These are phyloP conservation scores for Phrixothrix hirtus DNA, from an alignment of 2,888 invertebrate genomes.

Conservation along the genomic window DNA sequence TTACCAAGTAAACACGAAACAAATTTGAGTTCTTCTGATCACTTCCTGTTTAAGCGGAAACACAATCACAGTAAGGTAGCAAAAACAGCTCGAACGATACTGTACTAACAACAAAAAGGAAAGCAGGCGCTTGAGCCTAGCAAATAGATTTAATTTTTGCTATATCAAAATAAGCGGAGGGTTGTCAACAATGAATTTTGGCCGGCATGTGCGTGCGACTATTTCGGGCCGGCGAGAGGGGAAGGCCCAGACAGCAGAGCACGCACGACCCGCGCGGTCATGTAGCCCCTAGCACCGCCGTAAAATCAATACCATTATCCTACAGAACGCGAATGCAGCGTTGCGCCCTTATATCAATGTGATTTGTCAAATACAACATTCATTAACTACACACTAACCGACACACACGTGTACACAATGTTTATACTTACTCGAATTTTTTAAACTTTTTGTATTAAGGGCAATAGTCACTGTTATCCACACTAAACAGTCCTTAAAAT, in stretches of 20 bases:
- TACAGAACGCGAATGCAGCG: constrained; percentile 46
- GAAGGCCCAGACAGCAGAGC: constrained; percentile 37
- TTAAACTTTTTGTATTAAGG: constrained; percentile 9
- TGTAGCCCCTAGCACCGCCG: constrained; percentile 45
- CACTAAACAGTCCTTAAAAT: constrained; percentile 11
- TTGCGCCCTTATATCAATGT: constrained; percentile 30
- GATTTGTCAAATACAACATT: constrained; percentile 18
- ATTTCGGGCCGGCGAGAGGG: constrained; percentile 37
- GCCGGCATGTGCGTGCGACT: constrained; percentile 38
- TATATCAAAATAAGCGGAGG: constrained; percentile 27
- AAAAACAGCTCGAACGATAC: constrained; percentile 1
- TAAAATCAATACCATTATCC: constrained; percentile 55
- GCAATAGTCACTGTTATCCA: constrained; percentile 19
- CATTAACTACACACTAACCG: constrained; percentile 5
- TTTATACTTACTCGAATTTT: constrained; percentile 21
- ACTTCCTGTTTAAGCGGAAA: constrained; percentile 14
- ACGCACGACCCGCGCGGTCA: constrained; percentile 42
- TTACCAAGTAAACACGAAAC: background rate
- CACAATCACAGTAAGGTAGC: background rate
- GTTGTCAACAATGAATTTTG: constrained; percentile 34
- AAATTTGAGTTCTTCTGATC: constrained; percentile 2
- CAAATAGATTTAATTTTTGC: constrained; percentile 22
- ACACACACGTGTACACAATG: constrained; percentile 12
- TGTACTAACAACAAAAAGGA: constrained; percentile 1
- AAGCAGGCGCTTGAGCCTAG: background rate